Conservation (phyloP, 2,888 invertebrate genomes). For the Coecobrya sp. region DNA sequence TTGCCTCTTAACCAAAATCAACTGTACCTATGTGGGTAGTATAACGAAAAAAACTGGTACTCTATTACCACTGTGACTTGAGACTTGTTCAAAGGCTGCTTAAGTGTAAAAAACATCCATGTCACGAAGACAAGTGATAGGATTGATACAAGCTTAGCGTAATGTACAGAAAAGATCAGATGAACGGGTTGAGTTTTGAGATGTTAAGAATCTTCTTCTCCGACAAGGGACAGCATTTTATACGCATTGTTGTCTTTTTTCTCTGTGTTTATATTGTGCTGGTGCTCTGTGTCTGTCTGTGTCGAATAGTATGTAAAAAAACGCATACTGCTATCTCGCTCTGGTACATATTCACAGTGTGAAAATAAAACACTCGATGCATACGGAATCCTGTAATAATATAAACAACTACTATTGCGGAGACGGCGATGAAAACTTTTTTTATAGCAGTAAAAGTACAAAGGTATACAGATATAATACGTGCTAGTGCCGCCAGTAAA, state of each 20-base stretch:
- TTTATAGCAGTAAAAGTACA: neutral
- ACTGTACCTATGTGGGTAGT: slow-evolving; percentile 48
- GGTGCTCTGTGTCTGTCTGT: neutral
- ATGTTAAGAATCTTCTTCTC: slow-evolving; percentile 28
- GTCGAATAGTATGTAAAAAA: slow-evolving; percentile 9
- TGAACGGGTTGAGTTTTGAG: slow-evolving; percentile 39
- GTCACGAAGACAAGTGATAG: slow-evolving; percentile 74
- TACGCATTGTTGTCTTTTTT: slow-evolving; percentile 42
- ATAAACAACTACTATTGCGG: neutral
- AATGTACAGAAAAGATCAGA: slow-evolving; percentile 54
- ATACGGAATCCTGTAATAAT: neutral
- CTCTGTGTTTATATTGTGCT: neutral
- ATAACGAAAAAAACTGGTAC: slow-evolving; percentile 24
- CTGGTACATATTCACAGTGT: slow-evolving; percentile 29
- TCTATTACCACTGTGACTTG: slow-evolving; percentile 53
- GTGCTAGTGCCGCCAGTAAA: slow-evolving; percentile 30
- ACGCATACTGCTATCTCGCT: neutral
- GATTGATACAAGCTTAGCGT: slow-evolving; percentile 66
- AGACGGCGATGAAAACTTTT: slow-evolving; percentile 4
- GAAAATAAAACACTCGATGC: slow-evolving; percentile 38
- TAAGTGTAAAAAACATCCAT: slow-evolving; percentile 63
- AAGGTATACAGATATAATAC: neutral
- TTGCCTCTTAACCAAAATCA: slow-evolving; percentile 27
- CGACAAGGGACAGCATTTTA: slow-evolving; percentile 31
- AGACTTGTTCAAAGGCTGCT: slow-evolving; percentile 37